Percentiles rank a stretch among this genome's conserved stretches.
These are phyloP conservation scores for Brachionus koreanus DNA, from an alignment of 1,140 invertebrate genomes.

Conservation along the genomic window DNA sequence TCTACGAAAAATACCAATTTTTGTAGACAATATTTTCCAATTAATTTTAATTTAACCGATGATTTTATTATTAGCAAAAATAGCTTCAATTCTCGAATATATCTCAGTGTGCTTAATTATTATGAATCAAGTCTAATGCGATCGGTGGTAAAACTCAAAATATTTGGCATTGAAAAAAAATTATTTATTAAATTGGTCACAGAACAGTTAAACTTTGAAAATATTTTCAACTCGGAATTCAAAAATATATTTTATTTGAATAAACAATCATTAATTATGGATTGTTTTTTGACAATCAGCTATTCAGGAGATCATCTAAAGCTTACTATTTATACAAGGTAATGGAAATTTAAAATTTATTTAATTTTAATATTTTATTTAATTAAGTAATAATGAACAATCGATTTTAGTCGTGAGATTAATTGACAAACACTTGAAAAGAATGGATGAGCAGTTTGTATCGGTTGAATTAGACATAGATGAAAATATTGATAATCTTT, in stretches of 20 bases:
- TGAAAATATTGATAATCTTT: neutral
- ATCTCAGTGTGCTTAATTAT: neutral
- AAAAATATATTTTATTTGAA: neutral
- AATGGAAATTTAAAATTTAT: neutral
- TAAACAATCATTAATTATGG: neutral
- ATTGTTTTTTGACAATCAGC: neutral
- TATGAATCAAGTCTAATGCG: neutral
- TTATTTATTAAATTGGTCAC: neutral
- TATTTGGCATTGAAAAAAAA: neutral
- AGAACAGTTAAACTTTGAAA: neutral
- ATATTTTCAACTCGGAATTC: neutral
- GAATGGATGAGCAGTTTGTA: neutral
- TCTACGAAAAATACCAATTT: neutral
- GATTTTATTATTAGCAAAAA: neutral
- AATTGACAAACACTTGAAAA: neutral
- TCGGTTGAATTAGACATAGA: neutral
- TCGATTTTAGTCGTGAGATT: neutral
- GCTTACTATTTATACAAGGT: neutral
- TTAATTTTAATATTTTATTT: neutral
- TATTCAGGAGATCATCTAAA: neutral
- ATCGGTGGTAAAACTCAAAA: neutral
- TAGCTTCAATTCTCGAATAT: neutral
- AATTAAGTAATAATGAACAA: neutral
- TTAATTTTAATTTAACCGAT: constrained; percentile 1
- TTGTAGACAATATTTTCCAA: neutral